These are phyloP conservation scores for Zoanthus sociatus DNA, from an alignment of 92 coral and sea anemone species.

Conservation along the genomic window DNA sequence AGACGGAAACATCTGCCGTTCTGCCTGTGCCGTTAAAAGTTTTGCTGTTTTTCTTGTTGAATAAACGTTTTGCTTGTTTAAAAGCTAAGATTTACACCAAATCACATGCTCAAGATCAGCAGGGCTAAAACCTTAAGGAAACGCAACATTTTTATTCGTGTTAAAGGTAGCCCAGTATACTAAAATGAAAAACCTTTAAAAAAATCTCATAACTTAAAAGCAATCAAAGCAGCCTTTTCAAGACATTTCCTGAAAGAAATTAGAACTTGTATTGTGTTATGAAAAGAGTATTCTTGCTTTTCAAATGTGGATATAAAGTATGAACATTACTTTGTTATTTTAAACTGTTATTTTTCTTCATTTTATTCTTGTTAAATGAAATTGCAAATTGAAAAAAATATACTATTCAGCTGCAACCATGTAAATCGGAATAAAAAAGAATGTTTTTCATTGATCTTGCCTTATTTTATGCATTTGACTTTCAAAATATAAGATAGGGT, in stretches of 20 bases:
- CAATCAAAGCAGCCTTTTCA: neutral
- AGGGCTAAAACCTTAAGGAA: neutral
- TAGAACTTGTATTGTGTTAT: neutral
- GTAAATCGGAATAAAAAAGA: no score
- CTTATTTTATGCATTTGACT: neutral
- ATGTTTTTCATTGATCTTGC: no score
- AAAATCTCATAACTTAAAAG: neutral
- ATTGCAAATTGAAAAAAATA: neutral
- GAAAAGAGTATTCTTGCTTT: neutral
- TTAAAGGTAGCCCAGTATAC: neutral
- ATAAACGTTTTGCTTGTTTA: neutral
- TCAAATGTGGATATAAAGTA: neutral
- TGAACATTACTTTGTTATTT: neutral
- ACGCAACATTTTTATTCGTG: neutral
- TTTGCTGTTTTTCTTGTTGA: neutral
- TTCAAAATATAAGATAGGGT: neutral
- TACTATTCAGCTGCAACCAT: no score
- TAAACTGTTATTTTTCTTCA: neutral
- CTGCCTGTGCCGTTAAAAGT: neutral
- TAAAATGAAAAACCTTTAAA: neutral
- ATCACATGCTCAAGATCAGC: neutral
- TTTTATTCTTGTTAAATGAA: neutral
- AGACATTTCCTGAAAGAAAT: slow-evolving; percentile 14
- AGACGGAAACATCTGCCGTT: slow-evolving; percentile 18
- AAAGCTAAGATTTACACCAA: neutral